Conservation (phyloP, 1,140 invertebrate species). For the Paraescarpia echinospica region DNA sequence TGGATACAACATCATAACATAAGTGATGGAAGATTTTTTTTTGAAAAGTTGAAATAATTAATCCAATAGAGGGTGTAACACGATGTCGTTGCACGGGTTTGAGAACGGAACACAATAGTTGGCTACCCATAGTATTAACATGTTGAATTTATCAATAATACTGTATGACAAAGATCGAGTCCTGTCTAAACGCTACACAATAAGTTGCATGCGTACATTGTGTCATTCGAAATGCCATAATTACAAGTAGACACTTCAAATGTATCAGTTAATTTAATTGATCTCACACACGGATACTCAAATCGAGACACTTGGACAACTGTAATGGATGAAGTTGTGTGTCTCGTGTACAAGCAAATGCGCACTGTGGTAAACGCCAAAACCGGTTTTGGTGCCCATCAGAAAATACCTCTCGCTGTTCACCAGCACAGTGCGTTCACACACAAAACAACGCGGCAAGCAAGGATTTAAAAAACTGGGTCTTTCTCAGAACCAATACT, state of each 20-base stretch:
- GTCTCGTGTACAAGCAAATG: not conserved
- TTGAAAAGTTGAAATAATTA: too few species aligned
- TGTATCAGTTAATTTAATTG: not conserved
- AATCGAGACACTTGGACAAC: not conserved
- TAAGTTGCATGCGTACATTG: too few species aligned
- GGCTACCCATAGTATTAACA: not conserved
- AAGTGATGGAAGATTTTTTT: too few species aligned
- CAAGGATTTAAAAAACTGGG: not conserved
- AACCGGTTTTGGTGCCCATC: not conserved
- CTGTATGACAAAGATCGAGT: too few species aligned
- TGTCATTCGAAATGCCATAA: not conserved
- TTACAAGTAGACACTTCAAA: not conserved
- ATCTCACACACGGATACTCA: not conserved
- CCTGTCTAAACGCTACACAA: too few species aligned
- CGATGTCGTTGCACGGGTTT: too few species aligned
- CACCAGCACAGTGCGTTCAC: not conserved
- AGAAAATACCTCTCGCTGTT: not conserved
- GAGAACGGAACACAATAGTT: too few species aligned
- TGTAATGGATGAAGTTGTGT: not conserved
- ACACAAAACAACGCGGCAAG: not conserved
- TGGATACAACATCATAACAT: too few species aligned
- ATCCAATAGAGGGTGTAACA: too few species aligned
- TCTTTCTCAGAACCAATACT: not conserved
- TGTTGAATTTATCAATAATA: not conserved
- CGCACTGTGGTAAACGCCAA: not conserved